Base-by-base conservation (phyloP, 37 sponge, comb jelly and placozoan species). In the Eunapius fragilis region DNA sequence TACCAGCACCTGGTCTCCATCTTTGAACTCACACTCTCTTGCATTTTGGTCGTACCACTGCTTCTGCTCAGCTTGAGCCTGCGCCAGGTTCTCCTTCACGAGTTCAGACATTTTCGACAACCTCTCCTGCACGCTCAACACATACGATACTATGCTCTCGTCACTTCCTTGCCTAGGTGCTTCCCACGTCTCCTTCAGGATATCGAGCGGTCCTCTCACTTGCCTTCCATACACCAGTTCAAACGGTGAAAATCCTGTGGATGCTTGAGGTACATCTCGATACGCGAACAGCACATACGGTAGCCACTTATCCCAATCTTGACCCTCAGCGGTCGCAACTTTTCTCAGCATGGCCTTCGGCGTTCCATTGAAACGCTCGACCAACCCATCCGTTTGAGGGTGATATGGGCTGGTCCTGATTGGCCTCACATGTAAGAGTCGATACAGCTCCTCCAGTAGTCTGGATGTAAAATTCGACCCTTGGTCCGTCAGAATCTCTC, bases 1-100 rank as follows among this genome's bases (percentile, higher is more conserved):
- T 41, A 86, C 72, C 41, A 86, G 72, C 35, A 86, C 87, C 19
- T 86, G 77, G 49, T 86, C 87, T 58, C 58, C 58, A 58, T 58
- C 58, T 11, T 58, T 58, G 58, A n/a, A n/a, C 6, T 17, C 58
- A 13, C 58, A 19, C 22, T 58, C 58, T 58, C 58, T 58, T 58
- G 58, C 58, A 58, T 58, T 58, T 45, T 58, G 58, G 58, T 58
- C 58, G 58, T 58, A 58, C 58, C 58, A 58, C 58, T 58, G 58
- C 58, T 58, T 58, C 58, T 58, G 58, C 58, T 58, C 58, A 17
- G 14, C 58, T 58, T 58, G 58, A 58, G 7, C 58, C 58, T 58
- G 58, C 17, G 58, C 58, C 58, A 58, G 58, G 58, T 58, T 58
- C 7, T 58, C 22, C 58, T 58, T 58, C 58, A 58, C 17, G 19